Evolutionary conservation across 2,797 vertebrate genomes (phyloP).

Genomic region (Sebastes diaconus): DNA sequence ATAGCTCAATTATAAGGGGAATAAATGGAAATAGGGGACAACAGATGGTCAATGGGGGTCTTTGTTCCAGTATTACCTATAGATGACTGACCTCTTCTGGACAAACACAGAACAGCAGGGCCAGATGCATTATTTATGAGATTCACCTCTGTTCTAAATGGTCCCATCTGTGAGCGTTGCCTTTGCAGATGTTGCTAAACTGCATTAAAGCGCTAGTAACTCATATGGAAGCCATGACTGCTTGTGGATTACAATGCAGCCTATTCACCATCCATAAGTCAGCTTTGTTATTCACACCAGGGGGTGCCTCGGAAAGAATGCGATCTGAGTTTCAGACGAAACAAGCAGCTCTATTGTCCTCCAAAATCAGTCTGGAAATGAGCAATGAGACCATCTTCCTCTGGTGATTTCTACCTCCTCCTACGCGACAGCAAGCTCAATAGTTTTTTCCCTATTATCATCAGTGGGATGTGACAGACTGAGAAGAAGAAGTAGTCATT

Average conservation of each 20-base stretch:
- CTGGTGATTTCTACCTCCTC: conserved; percentile 24
- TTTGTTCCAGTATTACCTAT: conserved; percentile 40
- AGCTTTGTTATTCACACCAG: conserved; percentile 54
- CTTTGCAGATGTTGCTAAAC: conserved; percentile 65
- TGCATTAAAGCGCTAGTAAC: conserved; percentile 35
- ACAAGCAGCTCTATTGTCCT: conserved; percentile 67
- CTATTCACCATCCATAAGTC: conserved; percentile 65
- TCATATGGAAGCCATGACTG: conserved; percentile 43
- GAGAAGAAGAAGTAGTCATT: conserved; percentile 12
- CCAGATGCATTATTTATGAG: conserved; percentile 40
- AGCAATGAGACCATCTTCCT: conserved; percentile 34
- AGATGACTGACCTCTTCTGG: conserved; percentile 73
- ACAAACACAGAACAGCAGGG: conserved; percentile 43
- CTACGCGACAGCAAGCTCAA: neutral
- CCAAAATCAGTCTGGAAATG: conserved; percentile 32
- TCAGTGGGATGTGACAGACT: conserved; percentile 6
- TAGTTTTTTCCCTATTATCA: neutral
- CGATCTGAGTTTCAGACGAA: conserved; percentile 44
- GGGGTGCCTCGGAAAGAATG: conserved; percentile 64
- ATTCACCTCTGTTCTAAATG: conserved; percentile 22
- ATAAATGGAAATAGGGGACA: conserved; percentile 22
- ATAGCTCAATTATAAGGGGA: conserved; percentile 15
- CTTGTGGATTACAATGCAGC: conserved; percentile 56
- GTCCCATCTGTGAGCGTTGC: conserved; percentile 56
- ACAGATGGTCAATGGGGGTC: conserved; percentile 55